phyloP scores from a whole-genome alignment of 2,888 invertebrate genomes.

The Smittia sp. region DNA sequence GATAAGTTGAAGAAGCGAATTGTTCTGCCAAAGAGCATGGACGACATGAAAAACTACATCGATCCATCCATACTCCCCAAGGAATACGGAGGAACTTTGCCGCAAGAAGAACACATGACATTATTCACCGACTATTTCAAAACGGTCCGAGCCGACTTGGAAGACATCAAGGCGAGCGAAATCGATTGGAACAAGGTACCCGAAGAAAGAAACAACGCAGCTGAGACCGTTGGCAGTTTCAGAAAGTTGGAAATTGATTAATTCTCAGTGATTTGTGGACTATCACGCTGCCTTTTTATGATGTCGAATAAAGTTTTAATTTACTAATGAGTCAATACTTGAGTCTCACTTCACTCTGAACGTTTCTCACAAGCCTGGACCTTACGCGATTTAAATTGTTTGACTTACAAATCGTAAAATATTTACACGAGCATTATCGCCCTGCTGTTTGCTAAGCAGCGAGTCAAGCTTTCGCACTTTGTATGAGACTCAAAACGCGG shows the following conservation, averaged over 20 bases:
- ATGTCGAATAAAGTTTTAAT: conserved; percentile 2
- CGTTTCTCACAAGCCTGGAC: no score
- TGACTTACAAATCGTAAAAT: no score
- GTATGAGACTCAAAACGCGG: no score
- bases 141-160: conserved; percentile 60
- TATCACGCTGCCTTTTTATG: background rate
- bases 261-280: conserved; percentile 43
- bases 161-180: conserved; percentile 65
- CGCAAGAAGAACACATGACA: conserved; percentile 59
- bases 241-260: conserved; percentile 81
- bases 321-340: conserved; percentile 3
- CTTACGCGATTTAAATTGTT: no score
- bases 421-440: no score
- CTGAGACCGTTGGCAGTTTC: conserved; percentile 78
- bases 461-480: no score
- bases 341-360: no score
- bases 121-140: conserved; percentile 61
- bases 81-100: conserved; percentile 82
- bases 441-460: no score
- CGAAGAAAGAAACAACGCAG: conserved; percentile 58
- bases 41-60: conserved; percentile 69
- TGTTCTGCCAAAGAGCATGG: conserved; percentile 66
- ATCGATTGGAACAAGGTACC: conserved; percentile 51
- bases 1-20: conserved; percentile 81
- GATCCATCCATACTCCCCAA: conserved; percentile 67